Percentiles rank a stretch among this genome's conserved stretches.
Conservation (phyloP, 1,140 invertebrate genomes). For the Cheumatopsyche charites region DNA sequence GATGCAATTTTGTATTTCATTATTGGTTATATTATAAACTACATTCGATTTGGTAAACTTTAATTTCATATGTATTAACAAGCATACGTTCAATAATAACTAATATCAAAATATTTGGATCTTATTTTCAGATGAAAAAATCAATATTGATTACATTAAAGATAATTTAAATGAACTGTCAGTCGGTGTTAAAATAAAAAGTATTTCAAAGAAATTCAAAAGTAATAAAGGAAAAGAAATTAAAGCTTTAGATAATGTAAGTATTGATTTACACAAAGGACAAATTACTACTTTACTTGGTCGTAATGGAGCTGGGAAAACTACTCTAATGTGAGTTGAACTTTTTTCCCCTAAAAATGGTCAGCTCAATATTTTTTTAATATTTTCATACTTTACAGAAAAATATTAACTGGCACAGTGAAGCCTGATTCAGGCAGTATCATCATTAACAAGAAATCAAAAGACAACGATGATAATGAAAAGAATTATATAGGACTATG, state of each 20-base stretch:
- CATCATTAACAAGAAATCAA: conserved; percentile 41
- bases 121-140: conserved; percentile 31
- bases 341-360: not conserved
- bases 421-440: conserved; percentile 66
- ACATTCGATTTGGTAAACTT: conserved; percentile 41
- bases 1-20: conserved; percentile 58
- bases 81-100: too few species aligned
- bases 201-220: conserved; percentile 59
- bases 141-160: conserved; percentile 4
- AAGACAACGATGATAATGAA: conserved; percentile 3
- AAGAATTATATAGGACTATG: conserved; percentile 74
- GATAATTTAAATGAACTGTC: conserved; percentile 47
- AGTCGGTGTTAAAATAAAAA: conserved; percentile 60
- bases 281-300: conserved; percentile 80
- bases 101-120: not conserved
- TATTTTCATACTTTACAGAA: conserved; percentile 53
- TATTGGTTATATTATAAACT: conserved; percentile 55
- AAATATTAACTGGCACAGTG: conserved; percentile 70
- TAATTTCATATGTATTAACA: too few species aligned
- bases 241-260: conserved; percentile 73
- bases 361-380: not conserved
- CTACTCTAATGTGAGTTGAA: conserved; percentile 73
- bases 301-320: conserved; percentile 86
- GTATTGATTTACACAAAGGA: conserved; percentile 69
- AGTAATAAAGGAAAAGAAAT: conserved; percentile 30